Conservation (phyloP, 2,888 invertebrate species). For the Melinaea menophilus region DNA sequence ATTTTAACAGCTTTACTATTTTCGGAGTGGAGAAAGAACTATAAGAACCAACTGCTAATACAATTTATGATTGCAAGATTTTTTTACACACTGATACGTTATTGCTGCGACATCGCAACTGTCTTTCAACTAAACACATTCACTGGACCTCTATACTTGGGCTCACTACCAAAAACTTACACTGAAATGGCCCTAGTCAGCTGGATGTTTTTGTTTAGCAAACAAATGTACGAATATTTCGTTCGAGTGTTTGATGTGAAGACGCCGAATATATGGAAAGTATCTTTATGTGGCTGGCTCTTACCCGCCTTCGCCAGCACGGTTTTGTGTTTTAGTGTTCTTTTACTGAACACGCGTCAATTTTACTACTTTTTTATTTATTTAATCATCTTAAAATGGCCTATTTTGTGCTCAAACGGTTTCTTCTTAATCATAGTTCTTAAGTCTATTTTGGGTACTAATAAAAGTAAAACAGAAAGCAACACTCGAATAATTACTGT, state of each 20-base stretch:
- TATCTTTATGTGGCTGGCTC: slow-evolving; percentile 51
- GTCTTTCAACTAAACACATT: slow-evolving; percentile 31
- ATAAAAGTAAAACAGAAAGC: slow-evolving; percentile 42
- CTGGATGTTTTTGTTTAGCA: slow-evolving; percentile 66
- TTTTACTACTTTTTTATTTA: slow-evolving; percentile 40
- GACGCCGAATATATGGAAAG: slow-evolving; percentile 41
- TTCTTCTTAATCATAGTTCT: slow-evolving; percentile 49
- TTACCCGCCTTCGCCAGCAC: slow-evolving; percentile 41
- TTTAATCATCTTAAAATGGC: slow-evolving; percentile 56
- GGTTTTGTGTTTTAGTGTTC: slow-evolving; percentile 37
- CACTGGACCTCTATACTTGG: slow-evolving; percentile 25
- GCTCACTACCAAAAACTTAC: slow-evolving; percentile 43
- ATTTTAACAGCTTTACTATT: slow-evolving; percentile 55
- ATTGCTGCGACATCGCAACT: slow-evolving; percentile 43
- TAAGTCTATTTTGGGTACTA: slow-evolving; percentile 47
- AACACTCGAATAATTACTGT: slow-evolving; percentile 50
- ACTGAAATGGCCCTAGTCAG: slow-evolving; percentile 52
- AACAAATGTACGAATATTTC: slow-evolving; percentile 56
- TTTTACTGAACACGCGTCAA: slow-evolving; percentile 26
- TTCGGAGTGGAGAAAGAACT: slow-evolving; percentile 57
- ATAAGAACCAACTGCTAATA: slow-evolving; percentile 62
- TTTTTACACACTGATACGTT: slow-evolving; percentile 50
- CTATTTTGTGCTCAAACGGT: slow-evolving; percentile 52
- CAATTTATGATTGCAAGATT: slow-evolving; percentile 64
- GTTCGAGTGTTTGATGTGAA: slow-evolving; percentile 53